A percentile compares a stretch with the other conserved stretches of the same genome.
phyloP scores from a whole-genome alignment of 2,113 vertebrate genomes.

The Phylloscopus trochiloides region DNA sequence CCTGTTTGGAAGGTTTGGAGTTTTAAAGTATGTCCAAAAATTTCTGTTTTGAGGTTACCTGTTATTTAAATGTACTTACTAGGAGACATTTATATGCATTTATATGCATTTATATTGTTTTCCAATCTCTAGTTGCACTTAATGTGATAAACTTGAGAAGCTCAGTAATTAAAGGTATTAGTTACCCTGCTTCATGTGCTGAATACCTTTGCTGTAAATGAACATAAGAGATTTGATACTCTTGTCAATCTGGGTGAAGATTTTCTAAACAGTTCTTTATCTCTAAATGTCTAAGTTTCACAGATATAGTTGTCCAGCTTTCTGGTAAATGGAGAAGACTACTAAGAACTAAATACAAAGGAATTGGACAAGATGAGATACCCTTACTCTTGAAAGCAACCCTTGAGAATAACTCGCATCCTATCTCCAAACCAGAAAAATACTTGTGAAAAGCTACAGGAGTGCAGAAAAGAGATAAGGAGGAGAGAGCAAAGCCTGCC shows the following conservation, averaged over 20 bases:
- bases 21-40: neutral
- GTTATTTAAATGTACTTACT: neutral
- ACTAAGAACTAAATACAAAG: neutral
- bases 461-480: neutral
- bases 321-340: neutral
- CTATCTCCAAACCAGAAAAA: neutral
- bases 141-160: neutral
- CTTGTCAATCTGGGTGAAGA: neutral
- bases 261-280: neutral
- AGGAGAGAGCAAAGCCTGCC: neutral
- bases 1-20: neutral
- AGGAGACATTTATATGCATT: neutral
- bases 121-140: neutral
- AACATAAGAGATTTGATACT: neutral
- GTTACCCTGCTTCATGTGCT: neutral
- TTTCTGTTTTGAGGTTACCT: neutral
- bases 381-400: neutral
- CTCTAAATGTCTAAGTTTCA: neutral
- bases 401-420: neutral
- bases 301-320: neutral
- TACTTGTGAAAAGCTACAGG: neutral
- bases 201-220: neutral
- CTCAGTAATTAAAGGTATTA: neutral
- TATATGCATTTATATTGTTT: neutral
- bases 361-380: neutral